Base-by-base conservation (phyloP, 2,113 vertebrate species). In the Camelus dromedarius region DNA sequence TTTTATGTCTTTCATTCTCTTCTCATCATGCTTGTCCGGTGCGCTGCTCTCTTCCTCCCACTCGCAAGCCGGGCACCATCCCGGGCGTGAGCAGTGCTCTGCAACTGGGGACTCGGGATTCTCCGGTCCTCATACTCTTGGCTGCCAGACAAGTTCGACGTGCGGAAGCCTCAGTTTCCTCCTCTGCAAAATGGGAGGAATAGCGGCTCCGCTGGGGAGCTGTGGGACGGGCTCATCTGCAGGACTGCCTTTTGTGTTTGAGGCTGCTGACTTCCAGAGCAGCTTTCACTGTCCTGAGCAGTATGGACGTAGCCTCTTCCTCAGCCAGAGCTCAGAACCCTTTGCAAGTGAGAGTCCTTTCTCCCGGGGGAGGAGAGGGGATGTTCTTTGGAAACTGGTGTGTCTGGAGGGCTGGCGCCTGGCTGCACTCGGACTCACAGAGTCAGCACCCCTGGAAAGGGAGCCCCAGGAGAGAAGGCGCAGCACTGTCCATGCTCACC, bases 1-100 rank as follows among this genome's bases (percentile, higher is more conserved):
- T 73, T 60, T 81, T 28, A 26, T 50, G 30, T 30, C 46, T 91
- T 95, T 60, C 42, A 70, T 72, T 87, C 18, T 84, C 15, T 76
- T 13, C n/a, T 48, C 2, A 16, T 72, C 54, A 60, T 38, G 5
- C 66, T 88, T 70, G 30, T 60, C 14, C 46, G 30, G 52, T 4
- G 6, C n/a, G 32, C 30, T 6, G 32, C 75, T 35, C 32, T 19
- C 50, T 54, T 54, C 19, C 50, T 19, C 32, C 2, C 6, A 7
- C 4, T 62, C 2, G 3, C 24, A 0, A 75, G 58, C 64, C 50
- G 4, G 54, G 58, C 26, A 7, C 1, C 13, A 6, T 19, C 20
- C 1, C 6, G 19, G 50, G 4, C 22, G 0, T 32, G 13, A 88
- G 70, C 42, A 60, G 28, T 0, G 1, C 38, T 80, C 28, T 86